These are phyloP conservation scores for Loris lydekkerianus DNA, from an alignment of 2,797 vertebrate species.

Conservation along the genomic window DNA sequence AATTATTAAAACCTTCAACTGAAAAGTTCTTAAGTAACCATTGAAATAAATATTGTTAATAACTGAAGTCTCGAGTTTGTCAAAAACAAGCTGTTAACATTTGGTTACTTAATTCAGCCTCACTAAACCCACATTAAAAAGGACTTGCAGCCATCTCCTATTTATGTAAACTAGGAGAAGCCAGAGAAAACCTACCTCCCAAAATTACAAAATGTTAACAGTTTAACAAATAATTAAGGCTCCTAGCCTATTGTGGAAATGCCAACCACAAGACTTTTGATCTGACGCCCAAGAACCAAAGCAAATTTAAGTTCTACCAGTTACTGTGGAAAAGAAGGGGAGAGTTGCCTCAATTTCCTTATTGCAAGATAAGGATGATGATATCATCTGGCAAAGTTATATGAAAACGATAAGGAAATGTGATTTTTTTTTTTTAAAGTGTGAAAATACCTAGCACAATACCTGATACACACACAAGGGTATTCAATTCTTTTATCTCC, in stretches of 20 bases:
- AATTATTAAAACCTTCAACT: constrained; percentile 10
- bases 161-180: not conserved
- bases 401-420: not conserved
- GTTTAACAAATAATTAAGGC: not conserved
- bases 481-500: not conserved
- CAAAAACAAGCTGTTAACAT: constrained; percentile 12
- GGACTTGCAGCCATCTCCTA: not conserved
- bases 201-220: constrained; percentile 53
- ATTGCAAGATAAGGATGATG: not conserved
- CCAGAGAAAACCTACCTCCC: not conserved
- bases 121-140: constrained; percentile 15
- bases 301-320: not conserved
- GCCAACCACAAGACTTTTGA: not conserved
- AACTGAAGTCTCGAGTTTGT: not conserved
- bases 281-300: not conserved
- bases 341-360: not conserved
- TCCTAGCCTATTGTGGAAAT: not conserved
- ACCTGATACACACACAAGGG: not conserved
- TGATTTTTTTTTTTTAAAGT: not conserved
- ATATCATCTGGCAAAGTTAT: not conserved
- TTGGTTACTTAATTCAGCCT: not conserved
- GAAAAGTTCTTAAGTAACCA: constrained; percentile 19
- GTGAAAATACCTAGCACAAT: not conserved
- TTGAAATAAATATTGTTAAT: constrained; percentile 9
- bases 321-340: not conserved